phyloP scores from a whole-genome alignment of 2,797 vertebrate species.

The Pseudomugil tenellus region DNA sequence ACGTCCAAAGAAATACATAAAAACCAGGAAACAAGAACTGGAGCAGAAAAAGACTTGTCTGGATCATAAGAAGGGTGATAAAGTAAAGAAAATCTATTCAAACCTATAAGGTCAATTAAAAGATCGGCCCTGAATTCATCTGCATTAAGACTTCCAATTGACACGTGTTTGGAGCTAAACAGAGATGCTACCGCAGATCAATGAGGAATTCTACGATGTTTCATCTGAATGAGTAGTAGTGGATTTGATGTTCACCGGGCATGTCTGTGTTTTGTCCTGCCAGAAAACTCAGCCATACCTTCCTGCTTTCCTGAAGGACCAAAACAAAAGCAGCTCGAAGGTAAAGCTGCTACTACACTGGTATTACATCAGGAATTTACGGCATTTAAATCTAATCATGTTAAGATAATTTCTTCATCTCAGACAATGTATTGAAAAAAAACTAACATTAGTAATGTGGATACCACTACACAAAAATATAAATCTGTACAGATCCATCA shows the following conservation, averaged over 20 bases:
- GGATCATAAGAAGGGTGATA: background rate
- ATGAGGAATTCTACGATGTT: constrained; percentile 31
- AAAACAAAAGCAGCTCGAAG: background rate
- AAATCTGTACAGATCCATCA: too few species aligned
- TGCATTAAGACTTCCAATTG: constrained; percentile 25
- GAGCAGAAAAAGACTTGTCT: background rate
- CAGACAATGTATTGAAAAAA: too few species aligned
- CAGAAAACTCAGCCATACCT: constrained; percentile 1
- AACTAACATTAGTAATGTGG: too few species aligned
- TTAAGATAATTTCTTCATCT: too few species aligned
- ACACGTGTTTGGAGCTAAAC: constrained; percentile 55
- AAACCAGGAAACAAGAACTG: background rate
- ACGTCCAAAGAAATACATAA: too few species aligned
- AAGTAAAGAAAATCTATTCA: constrained; percentile 21
- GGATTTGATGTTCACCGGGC: constrained; percentile 22
- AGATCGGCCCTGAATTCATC: constrained; percentile 34
- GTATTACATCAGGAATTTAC: too few species aligned
- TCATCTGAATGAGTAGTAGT: too few species aligned
- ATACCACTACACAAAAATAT: too few species aligned
- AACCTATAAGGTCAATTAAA: constrained; percentile 12
- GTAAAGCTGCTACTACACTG: background rate
- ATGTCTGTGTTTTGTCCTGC: background rate
- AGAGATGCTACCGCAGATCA: constrained; percentile 37
- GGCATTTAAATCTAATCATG: too few species aligned
- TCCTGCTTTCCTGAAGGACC: background rate